These are phyloP conservation scores for Oikopleura albicans DNA, from an alignment of 23 tunicate species.

Conservation along the genomic window DNA sequence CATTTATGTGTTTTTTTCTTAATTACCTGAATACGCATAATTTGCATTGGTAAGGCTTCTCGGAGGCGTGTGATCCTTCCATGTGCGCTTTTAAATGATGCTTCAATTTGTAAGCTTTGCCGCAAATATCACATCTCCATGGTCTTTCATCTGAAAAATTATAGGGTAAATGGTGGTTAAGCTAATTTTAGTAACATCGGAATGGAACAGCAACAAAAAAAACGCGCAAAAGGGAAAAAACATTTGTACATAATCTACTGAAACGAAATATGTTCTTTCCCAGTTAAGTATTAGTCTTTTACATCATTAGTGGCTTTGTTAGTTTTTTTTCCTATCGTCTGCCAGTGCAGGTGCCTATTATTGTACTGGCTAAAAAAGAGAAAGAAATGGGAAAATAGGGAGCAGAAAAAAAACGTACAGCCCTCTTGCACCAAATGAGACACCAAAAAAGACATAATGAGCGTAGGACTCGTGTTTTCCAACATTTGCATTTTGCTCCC, in stretches of 20 bases:
- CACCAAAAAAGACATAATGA: no score
- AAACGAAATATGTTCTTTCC: background rate
- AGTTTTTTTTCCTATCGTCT: background rate
- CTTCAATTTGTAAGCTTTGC: constrained; percentile 2
- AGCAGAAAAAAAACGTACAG: no score
- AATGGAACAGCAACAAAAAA: no score
- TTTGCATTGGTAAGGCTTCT: constrained; percentile 15
- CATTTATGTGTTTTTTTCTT: no score
- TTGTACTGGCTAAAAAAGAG: background rate
- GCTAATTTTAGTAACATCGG: background rate
- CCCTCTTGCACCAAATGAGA: no score
- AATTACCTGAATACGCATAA: constrained; percentile 11
- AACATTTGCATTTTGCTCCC: no score
- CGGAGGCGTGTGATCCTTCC: constrained; percentile 14
- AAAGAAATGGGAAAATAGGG: no score
- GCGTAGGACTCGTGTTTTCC: no score
- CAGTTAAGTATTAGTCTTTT: background rate
- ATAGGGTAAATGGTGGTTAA: background rate
- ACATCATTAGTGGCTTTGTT: background rate
- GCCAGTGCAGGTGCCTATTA: background rate
- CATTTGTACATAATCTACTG: background rate
- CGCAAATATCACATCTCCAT: constrained; percentile 14
- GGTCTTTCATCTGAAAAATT: constrained; percentile 14
- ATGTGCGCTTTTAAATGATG: constrained; percentile 14
- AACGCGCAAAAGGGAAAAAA: background rate